Base-by-base conservation (phyloP, 2,797 vertebrate genomes). In the Anguilla marmorata region DNA sequence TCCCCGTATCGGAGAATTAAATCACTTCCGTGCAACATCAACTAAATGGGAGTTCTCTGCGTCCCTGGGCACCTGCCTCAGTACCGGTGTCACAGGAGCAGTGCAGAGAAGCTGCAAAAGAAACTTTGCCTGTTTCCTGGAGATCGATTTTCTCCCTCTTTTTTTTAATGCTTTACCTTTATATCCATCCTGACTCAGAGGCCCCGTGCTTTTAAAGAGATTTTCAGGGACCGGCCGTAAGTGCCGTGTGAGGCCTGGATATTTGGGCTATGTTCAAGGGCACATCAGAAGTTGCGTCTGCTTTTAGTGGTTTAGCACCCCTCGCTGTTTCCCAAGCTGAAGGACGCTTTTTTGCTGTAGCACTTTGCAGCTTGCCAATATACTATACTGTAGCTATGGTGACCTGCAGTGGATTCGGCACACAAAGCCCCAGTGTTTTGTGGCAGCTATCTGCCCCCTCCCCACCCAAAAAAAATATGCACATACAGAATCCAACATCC, bases 321-420 rank as follows among this genome's bases (percentile, higher is more conserved):
- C 82, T 60, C 30, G 54, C 69, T 84, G 56, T 79, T 41, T 33
- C 30, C 60, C 74, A n/a, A 79, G 14, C 72, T 86, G 41, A 58
- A 87, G 69, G 86, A 86, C 24, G 3, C 72, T 83, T 27, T 60
- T 86, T 52, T 27, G 12, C 16, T 66, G 12, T 63, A 85, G 85
- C 54, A 21, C 82, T 89, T 88, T 90, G 90, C 89, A 84, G 85
- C 79, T 52, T 63, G 33, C 52, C 88, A 72, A 24, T 54, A 30
- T 33, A 8, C 63, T 45, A n/a, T 41, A 8, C 63, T 45, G 30
- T 41, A 48, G 6, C 33, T 48, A 4, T 7, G 33, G 74, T 41
- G 4, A 33, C 33, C 33, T 5, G 14, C 74, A 0, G 37, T 37
- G 8, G 54, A n/a, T 58, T 37, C 14, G 54, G n/a, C 48, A 21